These are phyloP conservation scores for Eupelmus urozonus DNA, from an alignment of 2,888 invertebrate species.

Conservation along the genomic window DNA sequence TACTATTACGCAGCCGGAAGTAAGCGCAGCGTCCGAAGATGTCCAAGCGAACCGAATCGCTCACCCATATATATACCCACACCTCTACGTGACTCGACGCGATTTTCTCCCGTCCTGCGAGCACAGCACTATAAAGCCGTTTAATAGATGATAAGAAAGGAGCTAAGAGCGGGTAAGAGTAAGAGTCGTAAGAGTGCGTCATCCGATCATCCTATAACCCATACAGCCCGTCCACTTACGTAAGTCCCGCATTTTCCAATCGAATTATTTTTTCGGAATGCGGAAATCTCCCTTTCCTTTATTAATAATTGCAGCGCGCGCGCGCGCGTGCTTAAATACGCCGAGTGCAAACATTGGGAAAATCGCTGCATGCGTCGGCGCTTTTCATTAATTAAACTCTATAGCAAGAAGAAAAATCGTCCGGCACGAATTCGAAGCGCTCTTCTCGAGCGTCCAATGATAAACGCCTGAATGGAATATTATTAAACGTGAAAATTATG, in stretches of 20 bases:
- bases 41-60: too few species aligned
- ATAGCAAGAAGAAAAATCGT: too few species aligned
- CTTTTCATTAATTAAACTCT: too few species aligned
- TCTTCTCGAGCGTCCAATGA: too few species aligned
- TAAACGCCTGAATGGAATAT: too few species aligned
- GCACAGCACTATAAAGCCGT: background rate
- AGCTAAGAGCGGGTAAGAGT: too few species aligned
- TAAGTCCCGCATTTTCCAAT: conserved; percentile 60
- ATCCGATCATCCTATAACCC: conserved; percentile 49
- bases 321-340: background rate
- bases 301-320: conserved; percentile 33
- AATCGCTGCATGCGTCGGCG: background rate
- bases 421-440: too few species aligned
- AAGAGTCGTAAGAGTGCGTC: conserved; percentile 33
- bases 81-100: background rate
- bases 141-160: conserved; percentile 43
- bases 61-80: too few species aligned
- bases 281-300: conserved; percentile 25
- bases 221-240: too few species aligned
- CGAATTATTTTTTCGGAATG: conserved; percentile 49
- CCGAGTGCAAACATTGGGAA: background rate
- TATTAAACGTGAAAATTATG: too few species aligned
- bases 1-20: too few species aligned
- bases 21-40: too few species aligned
- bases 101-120: background rate